These are phyloP conservation scores for Xestoiulus laeticollis DNA, from an alignment of 2,888 invertebrate species.

Conservation along the genomic window DNA sequence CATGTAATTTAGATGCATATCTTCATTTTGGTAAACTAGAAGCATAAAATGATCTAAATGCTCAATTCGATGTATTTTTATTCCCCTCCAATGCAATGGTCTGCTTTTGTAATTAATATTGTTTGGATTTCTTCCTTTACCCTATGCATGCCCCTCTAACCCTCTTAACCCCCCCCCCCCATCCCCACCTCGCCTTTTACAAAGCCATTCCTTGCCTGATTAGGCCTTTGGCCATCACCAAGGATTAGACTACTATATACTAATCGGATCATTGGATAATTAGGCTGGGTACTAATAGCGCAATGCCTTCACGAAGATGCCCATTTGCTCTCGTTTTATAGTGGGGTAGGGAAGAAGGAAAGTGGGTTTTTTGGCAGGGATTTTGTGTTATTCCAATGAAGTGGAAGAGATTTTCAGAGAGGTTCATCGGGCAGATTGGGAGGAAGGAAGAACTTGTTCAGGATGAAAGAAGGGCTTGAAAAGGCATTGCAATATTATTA, in stretches of 20 bases:
- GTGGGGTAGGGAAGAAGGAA: not conserved
- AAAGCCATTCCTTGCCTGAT: constrained; percentile 41
- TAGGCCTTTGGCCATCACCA: constrained; percentile 39
- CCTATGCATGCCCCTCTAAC: not conserved
- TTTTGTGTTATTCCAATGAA: constrained; percentile 47
- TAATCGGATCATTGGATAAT: constrained; percentile 49
- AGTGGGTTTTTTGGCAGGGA: constrained; percentile 18
- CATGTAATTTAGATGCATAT: not conserved
- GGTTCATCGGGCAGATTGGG: constrained; percentile 44
- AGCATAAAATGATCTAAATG: not conserved
- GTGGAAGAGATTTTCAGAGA: constrained; percentile 45
- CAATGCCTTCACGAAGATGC: constrained; percentile 36
- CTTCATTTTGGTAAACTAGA: not conserved
- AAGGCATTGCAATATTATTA: constrained; percentile 35
- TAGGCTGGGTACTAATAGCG: constrained; percentile 45
- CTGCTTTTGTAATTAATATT: constrained; percentile 35
- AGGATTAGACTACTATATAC: constrained; percentile 40
- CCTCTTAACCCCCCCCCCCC: constrained; percentile 35
- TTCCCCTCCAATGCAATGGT: constrained; percentile 35
- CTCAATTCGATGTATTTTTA: constrained; percentile 11
- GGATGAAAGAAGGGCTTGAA: constrained; percentile 41
- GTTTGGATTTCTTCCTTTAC: constrained; percentile 34
- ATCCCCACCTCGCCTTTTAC: constrained; percentile 41
- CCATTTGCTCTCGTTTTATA: constrained; percentile 47
- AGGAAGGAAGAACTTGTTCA: constrained; percentile 40